Conservation (phyloP, 1,140 invertebrate species). For the Sminthurinus signatus region DNA sequence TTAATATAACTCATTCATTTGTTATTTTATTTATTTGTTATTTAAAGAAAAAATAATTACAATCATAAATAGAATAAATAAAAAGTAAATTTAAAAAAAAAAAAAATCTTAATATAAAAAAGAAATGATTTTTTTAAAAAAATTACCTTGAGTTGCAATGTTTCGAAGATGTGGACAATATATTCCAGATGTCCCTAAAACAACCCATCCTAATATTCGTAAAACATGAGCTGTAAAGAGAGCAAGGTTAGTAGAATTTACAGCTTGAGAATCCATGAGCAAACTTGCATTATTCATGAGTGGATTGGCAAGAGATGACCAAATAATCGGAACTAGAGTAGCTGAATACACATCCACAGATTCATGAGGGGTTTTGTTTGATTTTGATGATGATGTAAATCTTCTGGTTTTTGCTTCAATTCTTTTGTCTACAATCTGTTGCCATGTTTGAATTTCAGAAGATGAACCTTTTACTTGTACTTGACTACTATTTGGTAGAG, state of each 20-base stretch:
- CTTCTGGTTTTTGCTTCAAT: conserved; percentile 28
- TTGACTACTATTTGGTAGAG: no score
- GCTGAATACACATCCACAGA: conserved; percentile 26
- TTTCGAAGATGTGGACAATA: conserved; percentile 23
- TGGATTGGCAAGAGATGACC: conserved; percentile 31
- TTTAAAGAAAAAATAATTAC: no score
- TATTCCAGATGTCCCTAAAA: conserved; percentile 21
- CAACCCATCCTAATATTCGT: conserved; percentile 18
- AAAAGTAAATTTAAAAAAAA: not conserved
- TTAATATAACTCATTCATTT: no score
- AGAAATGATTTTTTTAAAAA: no score
- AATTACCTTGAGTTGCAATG: conserved; percentile 28
- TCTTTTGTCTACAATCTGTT: conserved; percentile 30
- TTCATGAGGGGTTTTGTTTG: conserved; percentile 7
- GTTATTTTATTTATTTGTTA: no score
- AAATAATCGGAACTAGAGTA: conserved; percentile 28
- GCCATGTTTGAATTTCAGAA: conserved; percentile 3
- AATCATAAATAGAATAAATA: not conserved
- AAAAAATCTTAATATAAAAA: not conserved
- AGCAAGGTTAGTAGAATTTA: not conserved
- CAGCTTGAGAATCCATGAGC: not conserved
- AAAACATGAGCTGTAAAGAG: conserved; percentile 20
- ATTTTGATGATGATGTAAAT: conserved; percentile 11
- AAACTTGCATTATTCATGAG: not conserved
- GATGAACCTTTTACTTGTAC: no score